Evolutionary conservation across 1,140 invertebrate genomes (phyloP).

Genomic region (Diachasmimorpha longicaudata): DNA sequence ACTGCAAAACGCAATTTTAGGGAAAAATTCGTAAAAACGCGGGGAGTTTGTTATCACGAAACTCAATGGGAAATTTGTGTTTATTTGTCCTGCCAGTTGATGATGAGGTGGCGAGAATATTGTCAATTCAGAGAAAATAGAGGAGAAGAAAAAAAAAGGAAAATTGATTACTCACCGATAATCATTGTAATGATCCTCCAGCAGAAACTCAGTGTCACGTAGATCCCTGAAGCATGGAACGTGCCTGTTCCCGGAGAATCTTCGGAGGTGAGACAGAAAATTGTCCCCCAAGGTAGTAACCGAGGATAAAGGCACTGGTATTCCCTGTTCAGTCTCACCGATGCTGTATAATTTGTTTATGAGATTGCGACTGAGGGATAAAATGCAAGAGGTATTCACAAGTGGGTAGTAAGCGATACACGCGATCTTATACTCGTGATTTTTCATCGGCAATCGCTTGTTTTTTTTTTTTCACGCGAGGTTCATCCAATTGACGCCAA

Average conservation of each 20-base stretch:
- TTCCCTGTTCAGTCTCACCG: neutral
- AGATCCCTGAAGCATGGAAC: conserved; percentile 42
- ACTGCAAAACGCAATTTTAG: too few species aligned
- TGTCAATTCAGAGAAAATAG: neutral
- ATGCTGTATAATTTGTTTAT: conserved; percentile 36
- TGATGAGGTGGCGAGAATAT: too few species aligned
- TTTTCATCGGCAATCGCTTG: neutral
- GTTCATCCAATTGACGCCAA: neutral
- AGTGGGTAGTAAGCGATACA: neutral
- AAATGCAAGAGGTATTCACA: conserved; percentile 5
- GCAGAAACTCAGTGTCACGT: conserved; percentile 1
- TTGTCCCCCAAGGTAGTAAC: conserved; percentile 29
- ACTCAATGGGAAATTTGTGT: too few species aligned
- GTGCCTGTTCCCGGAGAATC: conserved; percentile 37
- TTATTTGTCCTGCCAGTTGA: too few species aligned
- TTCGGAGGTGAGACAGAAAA: conserved; percentile 33
- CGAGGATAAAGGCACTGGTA: conserved; percentile 33
- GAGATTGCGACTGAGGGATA: conserved; percentile 20
- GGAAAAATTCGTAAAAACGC: too few species aligned
- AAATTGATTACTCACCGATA: neutral
- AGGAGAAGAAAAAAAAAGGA: neutral
- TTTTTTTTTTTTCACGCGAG: neutral
- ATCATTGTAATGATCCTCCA: neutral
- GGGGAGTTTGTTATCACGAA: too few species aligned
- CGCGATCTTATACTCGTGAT: neutral